Evolutionary conservation across 2,888 invertebrate species (phyloP), one percentile per base, ranked within the genome.

Genomic region (Orthonychiurus folsomi): DNA sequence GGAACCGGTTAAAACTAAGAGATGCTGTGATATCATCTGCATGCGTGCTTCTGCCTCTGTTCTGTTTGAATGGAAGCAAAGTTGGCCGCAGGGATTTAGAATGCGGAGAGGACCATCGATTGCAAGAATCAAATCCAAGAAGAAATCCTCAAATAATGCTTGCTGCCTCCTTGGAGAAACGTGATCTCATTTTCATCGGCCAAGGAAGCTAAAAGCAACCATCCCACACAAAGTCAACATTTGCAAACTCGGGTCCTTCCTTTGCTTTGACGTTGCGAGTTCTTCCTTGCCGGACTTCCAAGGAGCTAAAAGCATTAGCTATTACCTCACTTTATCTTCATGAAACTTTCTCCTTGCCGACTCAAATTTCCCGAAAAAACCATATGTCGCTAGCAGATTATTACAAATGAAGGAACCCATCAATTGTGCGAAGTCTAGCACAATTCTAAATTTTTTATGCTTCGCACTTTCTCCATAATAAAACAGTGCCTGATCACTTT

Each of bases 101-200:
- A 9, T 37, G n/a, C n/a, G n/a, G n/a, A n/a, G n/a, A n/a, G n/a
- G n/a, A n/a, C n/a, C 15, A 15, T 15, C 37, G 37, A 37, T 37
- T 37, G 9, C 37, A 37, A 37, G 37, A 37, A 37, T 37, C 37
- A 37, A 37, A 37, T 37, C 37, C 37, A 37, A 37, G 37, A 37
- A 37, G 37, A 37, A 37, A 37, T 37, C 37, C 37, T 37, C 37
- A 37, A 37, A 37, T 37, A 37, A 37, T 37, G 37, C 37, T n/a
- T 9, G 37, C 37, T 37, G 37, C 37, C 15, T 37, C 15, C 37
- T 37, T 15, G 37, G 15, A 15, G 37, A 37, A 37, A 37, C 37
- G 37, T 37, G 37, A 37, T 37, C 37, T 37, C 37, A 37, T 37
- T 37, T 37, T 37, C 37, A 37, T 37, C 5, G 37, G 37, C 15